Conservation (phyloP, 1,140 invertebrate genomes). For the Calliopsis andreniformis region DNA sequence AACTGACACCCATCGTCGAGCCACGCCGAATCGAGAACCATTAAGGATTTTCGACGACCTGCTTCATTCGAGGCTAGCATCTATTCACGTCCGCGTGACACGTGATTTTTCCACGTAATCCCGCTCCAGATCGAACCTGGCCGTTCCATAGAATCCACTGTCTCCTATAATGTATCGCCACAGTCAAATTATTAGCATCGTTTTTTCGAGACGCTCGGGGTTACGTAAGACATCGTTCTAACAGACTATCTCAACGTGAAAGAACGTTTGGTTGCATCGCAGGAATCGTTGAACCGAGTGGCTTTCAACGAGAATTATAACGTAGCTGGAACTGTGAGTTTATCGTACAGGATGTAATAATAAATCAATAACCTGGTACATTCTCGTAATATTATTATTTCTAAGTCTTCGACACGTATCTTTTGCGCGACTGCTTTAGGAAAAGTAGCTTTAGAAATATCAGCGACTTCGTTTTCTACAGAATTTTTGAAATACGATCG, state of each 20-base stretch:
- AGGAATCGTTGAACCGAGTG: neutral
- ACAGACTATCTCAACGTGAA: neutral
- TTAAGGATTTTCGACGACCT: constrained; percentile 28
- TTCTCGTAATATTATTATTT: neutral
- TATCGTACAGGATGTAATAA: neutral
- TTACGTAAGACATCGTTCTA: constrained; percentile 22
- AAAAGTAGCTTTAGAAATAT: too few relatives aligned
- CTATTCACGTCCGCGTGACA: constrained; percentile 24
- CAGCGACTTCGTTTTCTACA: too few relatives aligned
- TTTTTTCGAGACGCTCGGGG: neutral
- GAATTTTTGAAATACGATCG: too few relatives aligned
- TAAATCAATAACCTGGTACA: constrained; percentile 17
- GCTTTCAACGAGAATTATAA: neutral
- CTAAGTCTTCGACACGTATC: neutral
- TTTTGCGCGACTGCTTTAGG: neutral
- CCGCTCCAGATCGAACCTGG: constrained; percentile 17
- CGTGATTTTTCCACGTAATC: constrained; percentile 36
- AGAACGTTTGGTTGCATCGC: neutral
- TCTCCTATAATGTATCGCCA: neutral
- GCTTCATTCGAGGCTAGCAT: neutral
- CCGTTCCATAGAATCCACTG: neutral
- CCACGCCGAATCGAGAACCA: constrained; percentile 23
- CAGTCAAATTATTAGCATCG: constrained; percentile 23
- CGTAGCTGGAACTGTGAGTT: neutral
- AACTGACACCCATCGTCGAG: constrained; percentile 33